Evolutionary conservation across 2,797 vertebrate species (phyloP), one percentile per base, ranked within the genome.

Genomic region (Caiman crocodilus): DNA sequence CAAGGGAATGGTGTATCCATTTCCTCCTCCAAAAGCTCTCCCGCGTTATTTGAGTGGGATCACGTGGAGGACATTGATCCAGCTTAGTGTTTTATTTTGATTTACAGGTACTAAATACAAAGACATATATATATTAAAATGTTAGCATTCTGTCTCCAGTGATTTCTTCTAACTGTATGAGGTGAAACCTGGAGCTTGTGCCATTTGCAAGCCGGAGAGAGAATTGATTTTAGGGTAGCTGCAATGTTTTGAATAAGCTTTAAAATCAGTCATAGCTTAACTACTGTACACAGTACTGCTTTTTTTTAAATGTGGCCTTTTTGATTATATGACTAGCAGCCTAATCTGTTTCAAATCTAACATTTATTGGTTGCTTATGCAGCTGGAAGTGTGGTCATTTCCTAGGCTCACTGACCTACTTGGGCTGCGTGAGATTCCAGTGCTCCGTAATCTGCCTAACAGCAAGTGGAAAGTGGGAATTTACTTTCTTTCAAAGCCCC

Each of bases 281-380:
- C 11, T 14, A 5, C 7, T 50, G 55, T 30, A 16, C n/a, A 71
- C 16, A n/a, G 26, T 15, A n/a, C 4, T 8, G 50, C 16, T 28
- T 30, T 17, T 18, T 76, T 17, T 18, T 76, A 65, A 26, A 61
- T 78, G 76, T 5, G 76, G 78, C 2, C 58, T 69, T 90, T 77
- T 21, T 11, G 79, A 20, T 79, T 7, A 17, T 35, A 50, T 20
- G n/a, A 4, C 35, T 32, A 82, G 74, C 7, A 8, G 5, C 28
- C 59, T 23, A 58, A 86, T 25, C 15, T 57, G n/a, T 73, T 86
- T 59, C 90, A 84, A 85, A 64, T 55, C 28, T 8, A 28, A 76
- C 50, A 12, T 0, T 30, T 4, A 55, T 79, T 4, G 28, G 55
- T 69, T 84, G 50, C 3, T 11, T 67, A 1, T 0, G 67, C 0